Evolutionary conservation across 2,888 invertebrate genomes (phyloP), one percentile per base, ranked within the genome.

Genomic region (Sphecodes monilicornis): DNA sequence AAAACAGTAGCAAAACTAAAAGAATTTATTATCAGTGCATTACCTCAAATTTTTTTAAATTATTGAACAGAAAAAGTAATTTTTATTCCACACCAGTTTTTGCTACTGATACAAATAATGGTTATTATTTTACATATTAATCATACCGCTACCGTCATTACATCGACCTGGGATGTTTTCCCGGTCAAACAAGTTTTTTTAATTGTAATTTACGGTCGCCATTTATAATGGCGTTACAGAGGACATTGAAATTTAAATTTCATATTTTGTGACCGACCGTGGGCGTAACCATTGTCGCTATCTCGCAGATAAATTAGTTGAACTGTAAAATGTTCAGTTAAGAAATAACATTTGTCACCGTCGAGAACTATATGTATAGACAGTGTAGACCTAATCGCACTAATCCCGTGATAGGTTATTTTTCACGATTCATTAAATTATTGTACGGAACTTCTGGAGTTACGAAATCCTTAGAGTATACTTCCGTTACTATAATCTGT

Each of bases 211-310:
- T 60, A 60, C 16, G 16, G 29, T 60, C 29, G 29, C 6, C 60
- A 16, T 60, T 60, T 29, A 29, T 29, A 60, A 29, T 29, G 29
- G 29, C 29, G 11, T 29, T 60, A 29, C 26, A 60, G 29, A 60
- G 60, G 16, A 60, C 60, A 29, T 60, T 60, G 60, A 60, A 60
- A 60, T 60, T 60, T 13, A 60, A 60, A 60, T 60, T 60, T 16
- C 13, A 26, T 57, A 29, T 26, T 57, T 26, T 5, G 16, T 29
- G 29, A 29, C 26, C 60, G 5, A 1, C 5, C 16, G 60, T 60
- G 13, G 29, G 60, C 29, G 29, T 29, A 29, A 29, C 60, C 60
- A 60, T 60, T 60, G 60, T 60, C 16, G 13, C 60, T 6, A 29
- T 29, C 60, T 6, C 60, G 16, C 5, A 60, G 60, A 29, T 60